These are phyloP conservation scores for Pammene fasciana DNA, from an alignment of 2,888 invertebrate species.

Conservation along the genomic window DNA sequence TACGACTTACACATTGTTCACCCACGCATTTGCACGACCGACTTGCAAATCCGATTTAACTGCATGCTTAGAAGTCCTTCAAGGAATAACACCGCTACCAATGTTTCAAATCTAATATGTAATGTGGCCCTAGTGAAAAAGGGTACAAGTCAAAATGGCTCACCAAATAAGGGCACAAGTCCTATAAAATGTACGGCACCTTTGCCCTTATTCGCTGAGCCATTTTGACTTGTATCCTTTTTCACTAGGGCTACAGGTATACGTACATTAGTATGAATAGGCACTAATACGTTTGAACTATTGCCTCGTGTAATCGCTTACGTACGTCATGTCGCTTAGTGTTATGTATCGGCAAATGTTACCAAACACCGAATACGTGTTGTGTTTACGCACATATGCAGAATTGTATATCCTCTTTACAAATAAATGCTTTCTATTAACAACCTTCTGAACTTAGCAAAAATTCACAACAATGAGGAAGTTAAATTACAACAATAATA, in stretches of 20 bases:
- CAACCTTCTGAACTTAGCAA: neutral
- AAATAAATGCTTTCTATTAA: slow-evolving; percentile 16
- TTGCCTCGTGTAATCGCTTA: slow-evolving; percentile 5
- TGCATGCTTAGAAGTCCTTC: neutral
- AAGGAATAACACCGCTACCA: neutral
- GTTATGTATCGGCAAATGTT: slow-evolving; percentile 25
- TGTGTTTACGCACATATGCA: slow-evolving; percentile 5
- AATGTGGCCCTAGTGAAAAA: too few species aligned
- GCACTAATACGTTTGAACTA: neutral
- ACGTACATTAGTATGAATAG: neutral
- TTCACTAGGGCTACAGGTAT: too few species aligned
- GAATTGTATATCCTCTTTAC: slow-evolving; percentile 9
- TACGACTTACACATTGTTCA: neutral
- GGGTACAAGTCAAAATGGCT: too few species aligned
- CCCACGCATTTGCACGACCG: neutral
- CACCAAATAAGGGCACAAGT: too few species aligned
- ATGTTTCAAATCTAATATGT: too few species aligned
- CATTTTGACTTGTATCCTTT: too few species aligned
- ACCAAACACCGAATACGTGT: slow-evolving; percentile 27
- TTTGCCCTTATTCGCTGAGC: too few species aligned
- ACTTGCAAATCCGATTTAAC: neutral
- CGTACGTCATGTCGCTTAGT: slow-evolving; percentile 17
- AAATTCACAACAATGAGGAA: neutral
- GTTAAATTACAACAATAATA: neutral
- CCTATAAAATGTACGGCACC: too few species aligned